These are phyloP conservation scores for Phallusia fumigata DNA, from an alignment of 23 tunicate genomes.

Conservation along the genomic window DNA sequence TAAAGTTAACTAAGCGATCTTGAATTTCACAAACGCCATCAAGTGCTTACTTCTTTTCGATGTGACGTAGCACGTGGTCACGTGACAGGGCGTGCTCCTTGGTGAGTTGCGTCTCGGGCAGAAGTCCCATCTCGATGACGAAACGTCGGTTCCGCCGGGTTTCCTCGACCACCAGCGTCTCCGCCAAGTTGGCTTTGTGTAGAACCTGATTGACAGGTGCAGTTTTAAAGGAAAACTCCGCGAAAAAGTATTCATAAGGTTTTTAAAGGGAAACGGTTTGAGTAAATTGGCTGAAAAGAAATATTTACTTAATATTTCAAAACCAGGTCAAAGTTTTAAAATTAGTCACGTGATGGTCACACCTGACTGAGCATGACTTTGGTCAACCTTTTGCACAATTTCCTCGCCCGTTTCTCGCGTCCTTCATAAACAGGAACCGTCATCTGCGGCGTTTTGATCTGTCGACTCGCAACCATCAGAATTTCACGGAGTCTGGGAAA, in stretches of 20 bases:
- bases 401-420: conserved; percentile 30
- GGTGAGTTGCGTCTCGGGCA: conserved; percentile 61
- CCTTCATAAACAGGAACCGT: conserved; percentile 73
- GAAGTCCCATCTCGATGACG: conserved; percentile 35
- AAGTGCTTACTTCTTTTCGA: conserved; percentile 43
- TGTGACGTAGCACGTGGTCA: conserved; percentile 28
- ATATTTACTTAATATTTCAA: too few species aligned
- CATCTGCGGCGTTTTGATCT: conserved; percentile 84
- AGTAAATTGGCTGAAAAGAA: too few species aligned
- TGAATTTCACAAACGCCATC: too few species aligned
- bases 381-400: conserved; percentile 50
- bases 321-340: too few species aligned
- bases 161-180: conserved; percentile 30
- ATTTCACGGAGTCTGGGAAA: conserved; percentile 79
- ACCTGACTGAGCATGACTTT: conserved; percentile 64
- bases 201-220: conserved; percentile 39
- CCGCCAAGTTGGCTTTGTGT: conserved; percentile 57
- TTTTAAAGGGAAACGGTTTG: too few species aligned
- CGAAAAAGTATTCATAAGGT: too few species aligned
- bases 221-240: background rate
- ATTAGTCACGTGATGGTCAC: too few species aligned
- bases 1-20: too few species aligned
- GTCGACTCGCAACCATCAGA: conserved; percentile 63
- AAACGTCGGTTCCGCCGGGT: conserved; percentile 35
- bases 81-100: conserved; percentile 50